A percentile compares a stretch with the other conserved stretches of the same genome.
These are phyloP conservation scores for Nycticorax nycticorax DNA, from an alignment of 2,113 vertebrate genomes.

Conservation along the genomic window DNA sequence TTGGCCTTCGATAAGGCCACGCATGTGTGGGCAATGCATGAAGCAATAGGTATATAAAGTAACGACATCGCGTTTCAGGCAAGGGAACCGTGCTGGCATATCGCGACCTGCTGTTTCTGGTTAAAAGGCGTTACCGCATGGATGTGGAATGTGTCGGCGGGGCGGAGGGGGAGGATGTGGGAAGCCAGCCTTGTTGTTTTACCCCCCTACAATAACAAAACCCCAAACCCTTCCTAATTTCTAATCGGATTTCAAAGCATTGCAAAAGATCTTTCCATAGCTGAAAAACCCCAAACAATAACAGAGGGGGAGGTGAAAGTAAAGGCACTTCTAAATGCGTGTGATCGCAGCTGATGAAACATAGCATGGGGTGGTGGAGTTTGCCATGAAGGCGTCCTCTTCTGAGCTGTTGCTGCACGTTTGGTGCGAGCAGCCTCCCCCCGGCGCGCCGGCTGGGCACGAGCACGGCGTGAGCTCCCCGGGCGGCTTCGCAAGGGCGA, in stretches of 20 bases:
- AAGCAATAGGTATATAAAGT: constrained; percentile 15
- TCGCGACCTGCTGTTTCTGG: not conserved
- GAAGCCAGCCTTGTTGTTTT: constrained; percentile 18
- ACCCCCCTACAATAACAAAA: constrained; percentile 3
- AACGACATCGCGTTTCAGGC: not conserved
- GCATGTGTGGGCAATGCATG: constrained; percentile 17
- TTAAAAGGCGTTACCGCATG: constrained; percentile 33
- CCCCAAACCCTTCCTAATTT: constrained; percentile 16
- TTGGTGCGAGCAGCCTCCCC: not conserved
- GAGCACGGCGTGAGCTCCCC: rapidly evolving
- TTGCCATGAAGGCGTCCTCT: not conserved
- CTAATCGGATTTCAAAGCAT: constrained; percentile 51
- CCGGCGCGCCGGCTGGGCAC: rapidly evolving
- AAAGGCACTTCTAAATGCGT: not conserved
- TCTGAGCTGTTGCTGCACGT: not conserved
- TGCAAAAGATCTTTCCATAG: constrained; percentile 42
- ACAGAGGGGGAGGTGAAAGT: constrained; percentile 26
- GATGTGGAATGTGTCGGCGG: constrained; percentile 31
- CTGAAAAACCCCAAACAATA: constrained; percentile 40
- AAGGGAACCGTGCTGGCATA: not conserved
- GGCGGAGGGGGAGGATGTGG: not conserved
- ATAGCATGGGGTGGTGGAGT: not conserved
- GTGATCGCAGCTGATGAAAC: not conserved
- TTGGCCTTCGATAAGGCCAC: constrained; percentile 43
- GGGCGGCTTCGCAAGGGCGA: not conserved